These are phyloP conservation scores for Tupaia chinensis DNA, from an alignment of 2,113 vertebrate genomes.

Conservation along the genomic window DNA sequence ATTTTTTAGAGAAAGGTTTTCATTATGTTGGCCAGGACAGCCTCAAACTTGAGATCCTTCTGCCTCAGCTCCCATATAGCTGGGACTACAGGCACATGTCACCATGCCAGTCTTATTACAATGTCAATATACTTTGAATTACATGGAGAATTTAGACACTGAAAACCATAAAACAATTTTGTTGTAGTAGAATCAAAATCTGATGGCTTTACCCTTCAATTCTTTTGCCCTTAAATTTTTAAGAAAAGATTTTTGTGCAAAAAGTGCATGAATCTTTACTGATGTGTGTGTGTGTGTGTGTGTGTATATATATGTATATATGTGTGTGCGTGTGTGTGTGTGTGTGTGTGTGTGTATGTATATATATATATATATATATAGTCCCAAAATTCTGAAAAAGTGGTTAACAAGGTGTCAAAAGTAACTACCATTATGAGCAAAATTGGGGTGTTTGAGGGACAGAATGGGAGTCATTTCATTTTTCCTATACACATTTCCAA, in stretches of 20 bases:
- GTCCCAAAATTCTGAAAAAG: too few species aligned
- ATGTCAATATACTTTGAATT: background rate
- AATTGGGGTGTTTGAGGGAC: background rate
- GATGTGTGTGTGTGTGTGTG: background rate
- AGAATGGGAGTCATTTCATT: background rate
- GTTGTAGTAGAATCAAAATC: constrained; percentile 4
- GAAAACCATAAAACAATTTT: background rate
- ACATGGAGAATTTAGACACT: background rate
- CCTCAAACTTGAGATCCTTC: too few species aligned
- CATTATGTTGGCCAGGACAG: too few species aligned
- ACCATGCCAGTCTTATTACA: background rate
- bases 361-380: too few species aligned
- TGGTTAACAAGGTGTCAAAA: background rate
- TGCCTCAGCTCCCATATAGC: too few species aligned
- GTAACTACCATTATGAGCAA: background rate
- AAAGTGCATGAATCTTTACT: background rate
- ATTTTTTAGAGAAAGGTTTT: too few species aligned
- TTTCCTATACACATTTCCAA: background rate
- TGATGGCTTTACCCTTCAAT: background rate
- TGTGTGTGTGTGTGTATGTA: too few species aligned
- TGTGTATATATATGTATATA: too few species aligned
- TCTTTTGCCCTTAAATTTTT: background rate
- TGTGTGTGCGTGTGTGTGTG: too few species aligned
- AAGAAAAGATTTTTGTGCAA: background rate
- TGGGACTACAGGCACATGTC: too few species aligned